Percentiles rank a stretch among this genome's conserved stretches.
Conservation (phyloP, 2,888 invertebrate genomes). For the Nineta flava region DNA sequence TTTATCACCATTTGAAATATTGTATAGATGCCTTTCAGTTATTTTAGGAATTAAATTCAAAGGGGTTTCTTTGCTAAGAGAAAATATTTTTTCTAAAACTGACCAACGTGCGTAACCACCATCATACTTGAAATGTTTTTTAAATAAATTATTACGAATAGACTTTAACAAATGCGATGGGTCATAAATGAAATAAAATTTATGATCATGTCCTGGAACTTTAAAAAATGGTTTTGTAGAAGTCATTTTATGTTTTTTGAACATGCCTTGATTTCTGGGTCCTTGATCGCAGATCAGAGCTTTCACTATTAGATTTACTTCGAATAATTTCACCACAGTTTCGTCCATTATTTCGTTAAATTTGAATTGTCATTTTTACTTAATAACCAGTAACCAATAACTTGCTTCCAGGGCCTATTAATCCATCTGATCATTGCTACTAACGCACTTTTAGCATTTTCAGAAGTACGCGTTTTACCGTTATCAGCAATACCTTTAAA, state of each 20-base stretch:
- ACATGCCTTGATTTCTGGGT: not conserved
- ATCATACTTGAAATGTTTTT: not conserved
- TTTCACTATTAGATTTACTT: not conserved
- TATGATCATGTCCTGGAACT: not conserved
- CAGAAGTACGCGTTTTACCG: not conserved
- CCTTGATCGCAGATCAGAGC: not conserved
- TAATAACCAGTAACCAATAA: too few species aligned
- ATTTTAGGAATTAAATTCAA: not conserved
- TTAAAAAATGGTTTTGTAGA: not conserved
- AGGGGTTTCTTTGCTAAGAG: not conserved
- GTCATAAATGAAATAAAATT: not conserved
- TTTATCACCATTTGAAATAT: not conserved
- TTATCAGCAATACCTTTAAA: not conserved
- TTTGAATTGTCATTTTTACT: not conserved
- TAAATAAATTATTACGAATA: not conserved
- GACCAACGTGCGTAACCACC: not conserved
- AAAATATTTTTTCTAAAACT: not conserved
- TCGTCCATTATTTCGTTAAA: not conserved
- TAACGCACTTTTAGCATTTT: not conserved
- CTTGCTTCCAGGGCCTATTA: not conserved
- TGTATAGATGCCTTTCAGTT: not conserved
- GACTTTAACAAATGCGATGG: not conserved
- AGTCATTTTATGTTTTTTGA: not conserved
- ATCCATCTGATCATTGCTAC: not conserved
- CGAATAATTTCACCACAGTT: not conserved